Base-by-base conservation (phyloP, 2,113 vertebrate species). In the Myotis lucifugus region DNA sequence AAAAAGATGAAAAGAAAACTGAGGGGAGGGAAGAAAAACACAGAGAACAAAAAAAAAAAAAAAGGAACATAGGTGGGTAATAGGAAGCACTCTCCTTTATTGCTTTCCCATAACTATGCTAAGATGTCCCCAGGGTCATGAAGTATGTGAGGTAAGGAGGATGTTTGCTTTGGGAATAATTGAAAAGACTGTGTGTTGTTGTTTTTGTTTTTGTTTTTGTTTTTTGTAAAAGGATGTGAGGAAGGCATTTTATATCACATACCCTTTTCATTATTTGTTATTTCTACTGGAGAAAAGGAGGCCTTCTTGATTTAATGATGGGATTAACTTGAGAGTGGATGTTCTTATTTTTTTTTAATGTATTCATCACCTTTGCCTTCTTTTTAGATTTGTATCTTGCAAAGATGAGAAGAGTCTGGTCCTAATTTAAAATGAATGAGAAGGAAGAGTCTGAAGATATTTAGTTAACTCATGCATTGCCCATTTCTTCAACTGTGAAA, bases 61-160 rank as follows among this genome's bases (percentile, higher is more conserved):
- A 59, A 46, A 81, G 48, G 2, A 21, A 8, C 2, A 25, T 0
- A 54, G 4, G 3, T 34, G 7, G 1, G 46, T 29, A 1, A 3
- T 19, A 0, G 42, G 48, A 78, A 40, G 12, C 3, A 6, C 17
- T n/a, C 8, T n/a, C 32, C 40, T 32, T 40, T 0, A 8, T 14
- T 40, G 25, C 14, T 37, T 87, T n/a, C 37, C 14, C 6, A 5
- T 27, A 18, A 61, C 40, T 15, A 17, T 50, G 10, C 3, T 72
- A 67, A 12, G 23, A 32, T 37, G 2, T 69, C 19, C 29, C 8
- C 50, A 9, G 27, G 5, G 40, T 78, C 29, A 48, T 13, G 2
- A 48, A 59, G 11, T 29, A 52, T 0, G 1, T 64, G 29, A 79
- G 5, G 3, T 27, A 13, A 84, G 25, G 12, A 89, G 6, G 12